Conservation (phyloP, 2,888 invertebrate species). For the Rhopalosiphum nymphaeae region DNA sequence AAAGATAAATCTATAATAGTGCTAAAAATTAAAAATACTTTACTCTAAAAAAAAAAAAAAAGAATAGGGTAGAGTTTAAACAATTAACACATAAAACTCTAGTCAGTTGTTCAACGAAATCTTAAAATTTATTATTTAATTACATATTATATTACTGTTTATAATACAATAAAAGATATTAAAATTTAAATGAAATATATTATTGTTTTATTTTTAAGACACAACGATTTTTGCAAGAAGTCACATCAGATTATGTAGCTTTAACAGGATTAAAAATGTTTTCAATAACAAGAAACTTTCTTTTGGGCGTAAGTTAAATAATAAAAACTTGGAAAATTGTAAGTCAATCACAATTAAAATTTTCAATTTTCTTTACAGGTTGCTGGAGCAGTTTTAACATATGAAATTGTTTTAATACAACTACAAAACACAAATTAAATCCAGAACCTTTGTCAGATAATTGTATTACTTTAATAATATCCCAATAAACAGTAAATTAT, state of each 20-base stretch:
- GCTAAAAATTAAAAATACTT: neutral
- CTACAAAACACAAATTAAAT: conserved; percentile 66
- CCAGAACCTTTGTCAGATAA: neutral
- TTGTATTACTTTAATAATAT: neutral
- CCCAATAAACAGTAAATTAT: neutral
- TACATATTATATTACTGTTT: neutral
- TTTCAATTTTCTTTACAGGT: conserved; percentile 66
- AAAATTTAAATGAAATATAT: neutral
- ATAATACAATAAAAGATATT: conserved; percentile 15
- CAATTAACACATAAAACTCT: neutral
- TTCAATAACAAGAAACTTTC: conserved; percentile 68
- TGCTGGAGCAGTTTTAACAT: conserved; percentile 67
- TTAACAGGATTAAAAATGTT: conserved; percentile 69
- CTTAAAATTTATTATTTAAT: neutral
- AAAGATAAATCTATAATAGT: neutral
- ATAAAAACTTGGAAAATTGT: neutral
- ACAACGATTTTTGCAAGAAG: conserved; percentile 68
- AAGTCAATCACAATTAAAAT: neutral
- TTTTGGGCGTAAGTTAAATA: conserved; percentile 68
- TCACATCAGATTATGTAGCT: conserved; percentile 68
- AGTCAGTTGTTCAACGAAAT: neutral
- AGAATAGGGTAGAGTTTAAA: neutral
- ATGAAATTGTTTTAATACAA: conserved; percentile 68
- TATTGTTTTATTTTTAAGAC: conserved; percentile 66
- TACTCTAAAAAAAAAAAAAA: neutral